Evolutionary conservation across 2,888 invertebrate species (phyloP).

Genomic region (Scaptomyza flava): DNA sequence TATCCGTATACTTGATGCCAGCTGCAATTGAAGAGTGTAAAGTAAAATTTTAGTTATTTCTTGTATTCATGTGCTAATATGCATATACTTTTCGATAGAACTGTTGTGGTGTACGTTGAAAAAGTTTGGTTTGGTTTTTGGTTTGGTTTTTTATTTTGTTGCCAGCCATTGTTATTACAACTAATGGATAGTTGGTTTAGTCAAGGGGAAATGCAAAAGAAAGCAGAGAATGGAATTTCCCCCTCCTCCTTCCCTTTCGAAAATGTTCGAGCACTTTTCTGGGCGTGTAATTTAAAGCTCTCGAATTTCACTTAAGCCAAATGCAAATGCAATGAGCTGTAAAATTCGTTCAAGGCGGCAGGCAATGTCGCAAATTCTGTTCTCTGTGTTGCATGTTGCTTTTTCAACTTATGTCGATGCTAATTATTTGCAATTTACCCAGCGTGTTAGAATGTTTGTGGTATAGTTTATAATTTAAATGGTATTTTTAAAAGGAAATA

Average conservation of each 20-base stretch:
- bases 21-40: constrained; percentile 71
- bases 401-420: background rate
- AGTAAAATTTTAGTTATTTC: background rate
- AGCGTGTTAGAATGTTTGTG: background rate
- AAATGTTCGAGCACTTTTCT: background rate
- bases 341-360: constrained; percentile 58
- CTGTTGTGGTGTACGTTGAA: constrained; percentile 36
- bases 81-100: constrained; percentile 19
- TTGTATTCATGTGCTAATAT: background rate
- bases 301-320: constrained; percentile 68
- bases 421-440: constrained; percentile 10
- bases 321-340: constrained; percentile 75
- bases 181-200: constrained; percentile 64
- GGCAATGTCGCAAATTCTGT: constrained; percentile 19
- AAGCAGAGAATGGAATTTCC: constrained; percentile 4
- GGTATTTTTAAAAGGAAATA: background rate
- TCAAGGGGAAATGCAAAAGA: constrained; percentile 2
- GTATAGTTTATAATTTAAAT: background rate
- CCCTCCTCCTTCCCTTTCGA: too few relatives aligned
- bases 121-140: constrained; percentile 16
- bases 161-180: constrained; percentile 61
- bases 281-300: constrained; percentile 62
- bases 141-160: background rate
- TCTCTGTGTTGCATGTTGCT: constrained; percentile 18
- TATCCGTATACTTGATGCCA: constrained; percentile 91